These are phyloP conservation scores for Microctonus aethiopoides DNA, from an alignment of 2,888 invertebrate genomes.

Conservation along the genomic window DNA sequence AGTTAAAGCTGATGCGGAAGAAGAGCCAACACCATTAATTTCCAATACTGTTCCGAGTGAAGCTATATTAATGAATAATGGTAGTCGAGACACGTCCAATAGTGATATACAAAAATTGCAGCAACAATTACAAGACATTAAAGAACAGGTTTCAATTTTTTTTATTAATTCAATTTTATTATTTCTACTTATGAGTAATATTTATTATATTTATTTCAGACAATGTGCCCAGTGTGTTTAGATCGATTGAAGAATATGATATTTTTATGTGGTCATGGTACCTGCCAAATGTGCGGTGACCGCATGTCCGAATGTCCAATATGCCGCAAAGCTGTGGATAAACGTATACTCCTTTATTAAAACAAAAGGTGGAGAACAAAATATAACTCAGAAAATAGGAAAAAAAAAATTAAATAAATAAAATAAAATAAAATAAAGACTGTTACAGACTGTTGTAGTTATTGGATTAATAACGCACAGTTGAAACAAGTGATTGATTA, in stretches of 20 bases:
- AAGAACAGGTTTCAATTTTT: conserved; percentile 82
- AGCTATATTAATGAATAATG: conserved; percentile 74
- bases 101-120: conserved; percentile 90
- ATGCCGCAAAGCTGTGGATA: conserved; percentile 96
- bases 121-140: conserved; percentile 96
- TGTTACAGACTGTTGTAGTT: conserved; percentile 21
- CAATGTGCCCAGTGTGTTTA: conserved; percentile 98
- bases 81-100: conserved; percentile 74
- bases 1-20: conserved; percentile 68
- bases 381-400: conserved; percentile 19
- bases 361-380: conserved; percentile 35
- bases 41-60: conserved; percentile 46
- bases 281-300: conserved; percentile 99
- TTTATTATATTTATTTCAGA: conserved; percentile 73
- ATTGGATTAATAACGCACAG: conserved; percentile 14
- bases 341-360: conserved; percentile 90
- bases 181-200: not conserved
- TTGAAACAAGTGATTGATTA: not conserved
- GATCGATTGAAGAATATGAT: conserved; percentile 99
- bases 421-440: conserved; percentile 31
- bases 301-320: conserved; percentile 98
- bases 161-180: not conserved
- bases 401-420: not conserved
- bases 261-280: conserved; percentile 97
- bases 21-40: conserved; percentile 63